phyloP scores from a whole-genome alignment of 2,113 vertebrate genomes.

The Ptyas mucosa region DNA sequence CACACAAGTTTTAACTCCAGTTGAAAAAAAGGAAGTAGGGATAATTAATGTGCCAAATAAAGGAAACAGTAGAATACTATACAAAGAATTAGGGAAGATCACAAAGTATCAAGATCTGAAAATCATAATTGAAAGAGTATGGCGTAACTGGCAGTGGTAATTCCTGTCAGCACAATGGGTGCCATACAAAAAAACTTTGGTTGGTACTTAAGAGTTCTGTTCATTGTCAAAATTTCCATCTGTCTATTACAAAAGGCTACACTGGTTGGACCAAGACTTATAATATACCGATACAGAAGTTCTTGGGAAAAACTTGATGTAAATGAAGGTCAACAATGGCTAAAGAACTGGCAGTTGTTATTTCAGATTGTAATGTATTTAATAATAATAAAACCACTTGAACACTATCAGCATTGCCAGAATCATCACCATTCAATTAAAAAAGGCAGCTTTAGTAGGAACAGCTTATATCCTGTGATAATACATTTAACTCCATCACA shows the following conservation, averaged over 20 bases:
- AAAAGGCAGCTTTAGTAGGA: not conserved
- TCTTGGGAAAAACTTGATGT: not conserved
- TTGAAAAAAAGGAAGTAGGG: not conserved
- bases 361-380: not conserved
- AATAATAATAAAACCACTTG: not conserved
- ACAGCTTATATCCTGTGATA: not conserved
- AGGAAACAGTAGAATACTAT: not conserved
- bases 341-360: not conserved
- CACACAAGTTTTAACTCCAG: not conserved
- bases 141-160: not conserved
- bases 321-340: not conserved
- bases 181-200: not conserved
- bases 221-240: not conserved
- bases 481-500: not conserved
- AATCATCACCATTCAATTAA: not conserved
- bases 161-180: not conserved
- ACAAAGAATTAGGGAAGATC: not conserved
- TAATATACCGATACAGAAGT: not conserved
- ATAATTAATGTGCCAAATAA: not conserved
- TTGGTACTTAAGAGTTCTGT: not conserved
- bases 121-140: not conserved
- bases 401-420: not conserved
- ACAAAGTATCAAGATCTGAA: not conserved
- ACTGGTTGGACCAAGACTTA: not conserved
- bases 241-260: not conserved